Base-by-base conservation (phyloP, 2,113 vertebrate genomes). In the Aleadryas rufinucha region DNA sequence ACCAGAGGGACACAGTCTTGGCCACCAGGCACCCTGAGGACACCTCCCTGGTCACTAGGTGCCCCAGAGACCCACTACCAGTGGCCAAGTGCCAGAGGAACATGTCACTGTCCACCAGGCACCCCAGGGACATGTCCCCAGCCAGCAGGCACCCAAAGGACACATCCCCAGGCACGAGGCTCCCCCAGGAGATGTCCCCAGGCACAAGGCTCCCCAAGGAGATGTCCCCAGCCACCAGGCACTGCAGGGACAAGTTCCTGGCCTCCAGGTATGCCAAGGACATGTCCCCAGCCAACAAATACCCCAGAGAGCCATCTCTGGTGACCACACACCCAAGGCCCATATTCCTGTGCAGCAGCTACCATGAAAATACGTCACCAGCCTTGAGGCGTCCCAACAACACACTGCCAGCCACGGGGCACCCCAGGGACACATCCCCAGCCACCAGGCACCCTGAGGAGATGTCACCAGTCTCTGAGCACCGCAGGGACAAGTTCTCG, bases 221-320 rank as follows among this genome's bases (percentile, higher is more conserved):
- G 57, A 33, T 26, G 28, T 76, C 83, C 9, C 50, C 80, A 86
- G 42, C 6, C 39, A 37, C 39, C 0, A 30, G 13, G 2, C 57
- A 89, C 52, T 6, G 2, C 45, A 78, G 24, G n/a, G 70, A 94
- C 35, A 65, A 11, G 19, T 57, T 74, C 13, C 18, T 24, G 37
- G 50, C 16, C 82, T 76, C 56, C 74, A 87, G 89, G 77, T 83
- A 74, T 56, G 30, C 4, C 56, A 71, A 54, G 69, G 10, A 65
- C 13, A 2, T 30, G 42, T 49, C 35, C 30, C 41, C 42, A 6
- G 24, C 24, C 42, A 63, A 16, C 18, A n/a, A 7, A 7, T 8
- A 56, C 23, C 31, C 41, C 8, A 9, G 13, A 19, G 33, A 81
- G 5, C 13, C 2, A 4, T 53, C 59, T 1, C n/a, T 19, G 0